Base-by-base conservation (phyloP, 2,113 vertebrate species). In the Tiliqua scincoides region DNA sequence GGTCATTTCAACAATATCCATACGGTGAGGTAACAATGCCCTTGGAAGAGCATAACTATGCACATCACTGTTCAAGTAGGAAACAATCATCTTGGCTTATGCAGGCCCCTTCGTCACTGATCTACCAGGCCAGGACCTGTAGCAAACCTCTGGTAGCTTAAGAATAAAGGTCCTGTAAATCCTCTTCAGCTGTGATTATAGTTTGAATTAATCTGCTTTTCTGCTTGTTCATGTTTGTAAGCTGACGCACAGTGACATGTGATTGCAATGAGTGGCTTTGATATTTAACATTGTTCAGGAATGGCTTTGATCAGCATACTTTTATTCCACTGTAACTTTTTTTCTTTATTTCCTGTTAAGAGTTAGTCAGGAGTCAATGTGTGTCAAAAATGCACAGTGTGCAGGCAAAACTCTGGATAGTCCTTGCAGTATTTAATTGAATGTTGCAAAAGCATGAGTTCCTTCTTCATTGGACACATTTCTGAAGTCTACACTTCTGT, bases 321-420 rank as follows among this genome's bases (percentile, higher is more conserved):
- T 74, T 32, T 0, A 1, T 85, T 82, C 83, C 83, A 88, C 77
- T 70, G n/a, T 43, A 75, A 23, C 25, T 35, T 85, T 73, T 3
- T 32, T 75, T 8, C 43, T 48, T 77, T 35, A 23, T 75, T 74
- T 87, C 23, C 30, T 77, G 77, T 93, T 84, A 61, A 89, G 84
- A 85, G 68, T n/a, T n/a, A n/a, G n/a, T n/a, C n/a, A n/a, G 93
- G 54, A 85, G 88, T 92, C 88, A 89, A 70, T 68, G 25, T 81
- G 83, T 52, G n/a, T 48, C 43, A 48, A 48, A 48, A 48, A 48
- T 0, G 0, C 27, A 63, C 14, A 5, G 35, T 15, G 21, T 62
- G 77, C 1, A 81, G 17, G 59, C 68, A 35, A 32, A 1, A 0
- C 18, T 82, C 0, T 48, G 9, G 11, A 76, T 82, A 0, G 86